Conservation (phyloP, 2,888 invertebrate species). For the Elmis aenea region DNA sequence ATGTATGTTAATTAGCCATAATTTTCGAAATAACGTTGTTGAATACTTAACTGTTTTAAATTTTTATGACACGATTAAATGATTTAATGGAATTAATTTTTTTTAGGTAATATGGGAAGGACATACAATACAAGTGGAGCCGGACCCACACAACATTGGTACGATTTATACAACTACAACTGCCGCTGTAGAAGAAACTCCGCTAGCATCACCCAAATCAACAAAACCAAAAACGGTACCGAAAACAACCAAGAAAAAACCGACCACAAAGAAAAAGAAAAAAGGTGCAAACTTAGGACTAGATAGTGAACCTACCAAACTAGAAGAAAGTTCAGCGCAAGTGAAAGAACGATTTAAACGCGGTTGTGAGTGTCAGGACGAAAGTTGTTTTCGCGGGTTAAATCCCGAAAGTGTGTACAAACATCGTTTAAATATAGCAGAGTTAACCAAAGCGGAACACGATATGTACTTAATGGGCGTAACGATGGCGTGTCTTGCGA, state of each 20-base stretch:
- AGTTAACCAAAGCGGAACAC: conserved; percentile 74
- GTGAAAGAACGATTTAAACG: conserved; percentile 63
- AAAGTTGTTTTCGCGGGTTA: conserved; percentile 68
- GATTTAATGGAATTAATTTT: conserved; percentile 6
- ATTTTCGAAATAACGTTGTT: too few species aligned
- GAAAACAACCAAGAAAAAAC: conserved; percentile 45
- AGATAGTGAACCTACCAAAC: conserved; percentile 56
- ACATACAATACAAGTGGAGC: conserved; percentile 60
- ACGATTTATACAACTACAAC: conserved; percentile 36
- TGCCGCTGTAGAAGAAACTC: conserved; percentile 24
- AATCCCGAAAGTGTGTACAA: conserved; percentile 71
- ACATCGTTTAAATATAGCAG: conserved; percentile 72
- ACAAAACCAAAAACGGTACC: conserved; percentile 44
- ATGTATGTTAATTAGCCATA: too few species aligned
- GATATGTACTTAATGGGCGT: conserved; percentile 85
- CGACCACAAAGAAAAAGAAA: conserved; percentile 52
- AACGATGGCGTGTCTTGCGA: conserved; percentile 73
- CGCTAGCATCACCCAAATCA: conserved; percentile 26
- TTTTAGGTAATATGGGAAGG: conserved; percentile 63
- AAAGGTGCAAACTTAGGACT: conserved; percentile 44
- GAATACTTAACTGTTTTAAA: neutral
- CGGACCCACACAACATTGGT: conserved; percentile 38
- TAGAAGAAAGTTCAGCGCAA: conserved; percentile 66
- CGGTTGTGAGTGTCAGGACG: conserved; percentile 74
- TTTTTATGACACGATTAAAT: conserved; percentile 1